These are phyloP conservation scores for Fabriciana adippe DNA, from an alignment of 2,888 invertebrate species.

Conservation along the genomic window DNA sequence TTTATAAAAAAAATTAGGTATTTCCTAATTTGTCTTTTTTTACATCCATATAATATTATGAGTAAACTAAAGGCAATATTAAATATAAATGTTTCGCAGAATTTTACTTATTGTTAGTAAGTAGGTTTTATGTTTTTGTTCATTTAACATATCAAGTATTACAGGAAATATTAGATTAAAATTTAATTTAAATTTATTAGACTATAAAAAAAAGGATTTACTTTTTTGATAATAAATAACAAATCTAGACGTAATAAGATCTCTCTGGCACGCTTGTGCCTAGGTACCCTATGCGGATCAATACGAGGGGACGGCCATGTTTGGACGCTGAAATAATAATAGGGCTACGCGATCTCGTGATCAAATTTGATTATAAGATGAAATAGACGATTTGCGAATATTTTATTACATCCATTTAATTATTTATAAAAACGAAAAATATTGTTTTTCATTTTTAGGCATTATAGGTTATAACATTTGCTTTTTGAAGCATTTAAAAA, in stretches of 20 bases:
- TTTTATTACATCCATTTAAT: background rate
- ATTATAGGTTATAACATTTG: background rate
- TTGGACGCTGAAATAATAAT: slow-evolving; percentile 51
- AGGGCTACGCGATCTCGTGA: slow-evolving; percentile 28
- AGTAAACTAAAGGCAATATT: too few species aligned
- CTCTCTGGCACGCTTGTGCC: slow-evolving; percentile 38
- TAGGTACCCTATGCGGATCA: slow-evolving; percentile 67
- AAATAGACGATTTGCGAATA: background rate
- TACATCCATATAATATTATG: too few species aligned
- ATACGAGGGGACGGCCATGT: slow-evolving; percentile 59
- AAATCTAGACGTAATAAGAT: slow-evolving; percentile 26
- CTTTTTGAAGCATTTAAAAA: too few species aligned
- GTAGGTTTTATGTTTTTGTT: too few species aligned
- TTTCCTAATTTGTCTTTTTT: too few species aligned
- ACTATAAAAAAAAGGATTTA: background rate
- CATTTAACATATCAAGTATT: too few species aligned
- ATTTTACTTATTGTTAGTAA: too few species aligned
- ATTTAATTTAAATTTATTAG: too few species aligned
- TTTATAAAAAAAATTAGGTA: too few species aligned
- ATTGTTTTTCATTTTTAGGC: background rate
- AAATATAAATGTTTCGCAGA: too few species aligned
- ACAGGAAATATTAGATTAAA: too few species aligned
- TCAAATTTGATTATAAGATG: slow-evolving; percentile 15
- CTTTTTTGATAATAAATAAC: slow-evolving; percentile 16
- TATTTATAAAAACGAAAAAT: background rate